These are phyloP conservation scores for Mirounga angustirostris DNA, from an alignment of 2,113 vertebrate genomes.

Conservation along the genomic window DNA sequence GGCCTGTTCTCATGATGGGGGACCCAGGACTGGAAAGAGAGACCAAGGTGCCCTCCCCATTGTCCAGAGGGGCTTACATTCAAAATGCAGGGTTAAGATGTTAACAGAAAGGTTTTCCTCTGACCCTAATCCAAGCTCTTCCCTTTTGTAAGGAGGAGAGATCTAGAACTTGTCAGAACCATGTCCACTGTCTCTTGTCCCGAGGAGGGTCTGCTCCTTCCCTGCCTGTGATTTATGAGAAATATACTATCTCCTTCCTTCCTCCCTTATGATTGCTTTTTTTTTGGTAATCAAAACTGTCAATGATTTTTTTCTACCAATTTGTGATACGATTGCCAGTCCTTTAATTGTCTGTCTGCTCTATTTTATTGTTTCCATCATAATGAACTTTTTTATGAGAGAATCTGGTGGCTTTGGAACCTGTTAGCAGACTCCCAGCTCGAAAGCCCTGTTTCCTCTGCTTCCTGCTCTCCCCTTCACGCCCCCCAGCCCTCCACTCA, in stretches of 20 bases:
- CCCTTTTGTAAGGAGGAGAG: background rate
- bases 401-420: slow-evolving; percentile 7
- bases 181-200: background rate
- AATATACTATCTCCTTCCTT: background rate
- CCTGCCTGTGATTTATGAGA: background rate
- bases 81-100: background rate
- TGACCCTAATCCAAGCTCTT: background rate
- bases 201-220: background rate
- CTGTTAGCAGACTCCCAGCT: background rate
- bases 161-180: too few relatives aligned
- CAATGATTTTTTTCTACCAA: background rate
- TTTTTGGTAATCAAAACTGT: background rate
- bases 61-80: background rate
- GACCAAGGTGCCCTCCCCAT: background rate
- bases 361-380: background rate
- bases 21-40: background rate
- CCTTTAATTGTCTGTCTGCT: slow-evolving; percentile 36
- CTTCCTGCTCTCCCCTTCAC: background rate
- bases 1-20: background rate
- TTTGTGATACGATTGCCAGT: background rate
- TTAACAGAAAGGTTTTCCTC: background rate
- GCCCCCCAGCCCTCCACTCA: background rate
- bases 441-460: background rate
- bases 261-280: background rate
- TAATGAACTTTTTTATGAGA: slow-evolving; percentile 37